Base-by-base conservation (phyloP, 2,888 invertebrate species). In the Byasa hedistus region DNA sequence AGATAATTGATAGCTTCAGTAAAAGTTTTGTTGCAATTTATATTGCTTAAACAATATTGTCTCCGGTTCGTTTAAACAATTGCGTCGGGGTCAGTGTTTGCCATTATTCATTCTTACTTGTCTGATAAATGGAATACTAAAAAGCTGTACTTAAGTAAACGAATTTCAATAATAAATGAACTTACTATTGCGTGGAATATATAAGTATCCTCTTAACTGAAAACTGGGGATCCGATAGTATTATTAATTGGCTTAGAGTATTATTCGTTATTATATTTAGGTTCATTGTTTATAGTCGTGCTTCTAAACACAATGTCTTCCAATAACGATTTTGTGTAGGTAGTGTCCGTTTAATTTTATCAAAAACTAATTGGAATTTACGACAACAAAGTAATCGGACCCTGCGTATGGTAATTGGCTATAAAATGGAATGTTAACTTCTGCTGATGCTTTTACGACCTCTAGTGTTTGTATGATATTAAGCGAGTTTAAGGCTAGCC, bases 111-210 rank as follows among this genome's bases (percentile, higher is more conserved):
- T 66, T 62, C 32, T 23, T 58, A 48, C 58, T 61, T 48, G 52
- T 57, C 23, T 56, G 48, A 48, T 55, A 56, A 61, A 65, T 61
- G 24, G 55, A 52, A 58, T 52, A 52, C 44, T 61, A 57, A 57
- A 57, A 27, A 65, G 61, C 39, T 65, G 21, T 27, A 36, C 51
- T 52, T 57, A 51, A 65, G 22, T 58, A 44, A 62, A 62, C 36
- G 54, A 62, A 66, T 58, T 58, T 44, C 17, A 48, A 58, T 61
- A 62, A 66, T 62, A 62, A 66, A 66, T 62, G 52, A 44, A 32
- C 39, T 32, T 19, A 27, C 32, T 56, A 3, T 48, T 48, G 44
- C 19, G 0, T 17, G n/a, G 48, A 65, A 65, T 56, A 27, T 44
- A 21, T 48, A 59, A 64, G 44, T 59, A 23, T 7, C 27, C 48